These are phyloP conservation scores for Probaryconus sp. DNA, from an alignment of 1,140 invertebrate genomes.

Conservation along the genomic window DNA sequence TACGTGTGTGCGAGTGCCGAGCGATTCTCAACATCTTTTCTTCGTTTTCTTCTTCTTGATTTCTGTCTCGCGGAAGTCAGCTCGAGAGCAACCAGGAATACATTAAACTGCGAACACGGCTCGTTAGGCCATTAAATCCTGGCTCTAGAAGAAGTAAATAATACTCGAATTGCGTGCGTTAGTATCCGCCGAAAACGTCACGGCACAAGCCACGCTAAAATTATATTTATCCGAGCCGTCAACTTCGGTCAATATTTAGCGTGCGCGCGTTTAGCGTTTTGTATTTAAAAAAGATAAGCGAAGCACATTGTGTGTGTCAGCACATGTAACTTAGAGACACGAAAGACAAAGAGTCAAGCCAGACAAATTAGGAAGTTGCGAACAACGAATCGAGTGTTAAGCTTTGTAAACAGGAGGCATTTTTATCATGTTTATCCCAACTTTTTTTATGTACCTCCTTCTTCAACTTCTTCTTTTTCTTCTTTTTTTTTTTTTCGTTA, in stretches of 20 bases:
- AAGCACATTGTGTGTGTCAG: conserved; percentile 6
- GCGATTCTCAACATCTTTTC: conserved; percentile 27
- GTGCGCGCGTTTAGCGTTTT: no score
- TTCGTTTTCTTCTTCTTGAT: conserved; percentile 37
- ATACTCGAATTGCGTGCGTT: conserved; percentile 17
- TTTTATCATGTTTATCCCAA: no score
- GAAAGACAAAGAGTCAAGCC: conserved; percentile 24
- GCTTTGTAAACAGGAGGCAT: not conserved
- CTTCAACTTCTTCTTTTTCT: no score
- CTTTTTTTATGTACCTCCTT: no score
- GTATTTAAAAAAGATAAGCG: conserved; percentile 24
- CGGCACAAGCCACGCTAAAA: conserved; percentile 22
- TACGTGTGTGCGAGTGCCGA: conserved; percentile 6
- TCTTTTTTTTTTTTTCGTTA: no score
- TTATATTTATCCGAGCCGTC: conserved; percentile 21
- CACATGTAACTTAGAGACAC: conserved; percentile 2
- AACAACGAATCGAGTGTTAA: not conserved
- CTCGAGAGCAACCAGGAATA: conserved; percentile 20
- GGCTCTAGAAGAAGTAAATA: conserved; percentile 8
- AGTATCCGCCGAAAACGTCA: conserved; percentile 23
- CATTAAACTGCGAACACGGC: conserved; percentile 16
- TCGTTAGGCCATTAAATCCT: conserved; percentile 26
- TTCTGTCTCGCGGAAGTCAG: conserved; percentile 29
- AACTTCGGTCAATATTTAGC: conserved; percentile 40
- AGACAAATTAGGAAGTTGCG: conserved; percentile 28